Conservation (phyloP, 2,888 invertebrate genomes). For the Cheilosia urbana region DNA sequence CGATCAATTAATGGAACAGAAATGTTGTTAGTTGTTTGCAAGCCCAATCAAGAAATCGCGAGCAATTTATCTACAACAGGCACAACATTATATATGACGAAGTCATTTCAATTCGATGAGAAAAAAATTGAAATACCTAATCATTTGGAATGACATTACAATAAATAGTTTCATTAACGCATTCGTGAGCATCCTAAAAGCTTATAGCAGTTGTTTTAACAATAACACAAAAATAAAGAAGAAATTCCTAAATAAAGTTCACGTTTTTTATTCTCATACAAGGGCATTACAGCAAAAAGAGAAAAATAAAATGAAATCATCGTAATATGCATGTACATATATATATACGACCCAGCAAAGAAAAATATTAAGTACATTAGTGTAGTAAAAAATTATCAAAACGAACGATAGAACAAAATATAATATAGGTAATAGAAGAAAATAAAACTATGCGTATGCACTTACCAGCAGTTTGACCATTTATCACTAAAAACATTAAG, state of each 20-base stretch:
- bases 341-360: constrained; percentile 11
- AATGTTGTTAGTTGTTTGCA: neutral
- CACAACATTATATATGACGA: neutral
- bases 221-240: constrained; percentile 21
- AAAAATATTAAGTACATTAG: neutral
- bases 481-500: constrained; percentile 83
- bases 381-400: constrained; percentile 32
- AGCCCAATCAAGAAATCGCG: neutral
- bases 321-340: constrained; percentile 41
- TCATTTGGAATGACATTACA: neutral
- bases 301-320: constrained; percentile 44
- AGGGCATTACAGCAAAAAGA: constrained; percentile 49
- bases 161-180: constrained; percentile 1
- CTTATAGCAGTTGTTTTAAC: constrained; percentile 22
- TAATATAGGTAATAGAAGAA: constrained; percentile 52
- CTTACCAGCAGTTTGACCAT: constrained; percentile 83
- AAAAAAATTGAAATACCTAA: neutral
- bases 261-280: constrained; percentile 54
- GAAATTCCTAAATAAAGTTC: constrained; percentile 35
- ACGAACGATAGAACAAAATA: constrained; percentile 27
- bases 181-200: neutral
- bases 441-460: constrained; percentile 76
- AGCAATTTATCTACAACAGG: neutral
- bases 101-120: neutral
- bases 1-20: neutral